Conservation (phyloP, 2,113 vertebrate species). For the Megaptera novaeangliae region DNA sequence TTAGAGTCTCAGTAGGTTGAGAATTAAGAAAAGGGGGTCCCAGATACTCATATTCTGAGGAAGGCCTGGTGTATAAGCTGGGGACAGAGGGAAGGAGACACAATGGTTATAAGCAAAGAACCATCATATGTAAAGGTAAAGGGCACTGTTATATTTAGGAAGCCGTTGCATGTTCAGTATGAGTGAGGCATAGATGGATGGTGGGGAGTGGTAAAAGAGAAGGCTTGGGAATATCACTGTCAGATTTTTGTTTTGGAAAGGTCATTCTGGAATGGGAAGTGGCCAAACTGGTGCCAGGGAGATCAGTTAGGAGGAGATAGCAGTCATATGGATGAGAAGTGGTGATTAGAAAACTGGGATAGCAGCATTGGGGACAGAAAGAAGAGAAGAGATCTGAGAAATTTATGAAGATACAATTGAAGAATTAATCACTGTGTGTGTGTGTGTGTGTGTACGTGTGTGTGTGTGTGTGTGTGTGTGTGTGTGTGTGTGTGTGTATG, state of each 20-base stretch:
- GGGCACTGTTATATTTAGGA: neutral
- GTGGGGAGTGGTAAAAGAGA: neutral
- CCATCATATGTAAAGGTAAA: neutral
- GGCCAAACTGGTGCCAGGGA: neutral
- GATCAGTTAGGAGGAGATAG: neutral
- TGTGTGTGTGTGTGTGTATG: neutral
- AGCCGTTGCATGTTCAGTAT: neutral
- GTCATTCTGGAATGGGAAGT: neutral
- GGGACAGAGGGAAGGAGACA: neutral
- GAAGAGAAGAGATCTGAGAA: constrained; percentile 5
- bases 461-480: no score
- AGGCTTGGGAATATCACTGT: neutral
- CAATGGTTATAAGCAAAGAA: neutral
- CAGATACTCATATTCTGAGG: neutral
- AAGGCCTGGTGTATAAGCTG: neutral
- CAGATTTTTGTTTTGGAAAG: constrained; percentile 19
- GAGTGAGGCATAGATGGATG: neutral
- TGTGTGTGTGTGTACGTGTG: neutral
- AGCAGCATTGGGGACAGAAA: neutral
- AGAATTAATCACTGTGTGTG: neutral
- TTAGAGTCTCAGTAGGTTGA: neutral
- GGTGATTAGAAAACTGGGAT: neutral
- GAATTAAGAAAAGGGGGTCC: neutral
- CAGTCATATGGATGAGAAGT: neutral
- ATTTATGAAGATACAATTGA: neutral